Evolutionary conservation across 30 jellyfish, hydroid and myxozoan species (phyloP), one percentile per base, ranked within the genome.

Genomic region (Rhopilema esculentum): DNA sequence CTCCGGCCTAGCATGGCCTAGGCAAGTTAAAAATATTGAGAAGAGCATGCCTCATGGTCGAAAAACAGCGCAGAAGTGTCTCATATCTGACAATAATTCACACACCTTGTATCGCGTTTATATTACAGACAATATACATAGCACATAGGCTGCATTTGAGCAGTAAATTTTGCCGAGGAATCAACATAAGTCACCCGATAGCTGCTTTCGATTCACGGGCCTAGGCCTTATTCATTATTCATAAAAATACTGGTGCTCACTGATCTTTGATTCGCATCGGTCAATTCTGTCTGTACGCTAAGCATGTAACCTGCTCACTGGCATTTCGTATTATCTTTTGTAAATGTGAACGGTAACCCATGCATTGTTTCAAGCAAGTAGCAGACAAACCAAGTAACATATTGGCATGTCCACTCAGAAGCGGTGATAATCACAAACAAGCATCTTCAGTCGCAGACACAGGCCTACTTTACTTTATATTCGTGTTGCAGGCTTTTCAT

Each of bases 1-100:
- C 88, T 88, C 72, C 96, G 86, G 96, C 96, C 96, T 88, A 88
- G 90, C 96, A 88, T 88, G 96, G 91, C 96, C 96, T 88, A 79
- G 83, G 78, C 88, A 64, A 48, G 25, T 49, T 30, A 16, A 49
- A 49, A 17, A 15, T 26, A 22, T 25, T 28, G 49, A 77, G 66
- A 81, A 32, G 27, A 63, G 65, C 93, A 85, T 85, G 88, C 88
- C 93, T 85, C 93, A 85, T 85, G 26, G 80, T 79, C 71, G 21
- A 63, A 51, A 18, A 21, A 16, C 28, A 27, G 28, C 52, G 65
- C 48, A 51, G 50, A 4, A 15, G 9, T 49, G 65, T 9, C 17
- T 23, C 76, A 51, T 77, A 12, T 8, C 65, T 77, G 75, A 27
- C 49, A 6, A 1, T 16, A 30, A 17, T 64, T 64, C 8, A 64